Evolutionary conservation across 2,888 invertebrate species (phyloP).

Genomic region (Branchinecta sandiegonensis): DNA sequence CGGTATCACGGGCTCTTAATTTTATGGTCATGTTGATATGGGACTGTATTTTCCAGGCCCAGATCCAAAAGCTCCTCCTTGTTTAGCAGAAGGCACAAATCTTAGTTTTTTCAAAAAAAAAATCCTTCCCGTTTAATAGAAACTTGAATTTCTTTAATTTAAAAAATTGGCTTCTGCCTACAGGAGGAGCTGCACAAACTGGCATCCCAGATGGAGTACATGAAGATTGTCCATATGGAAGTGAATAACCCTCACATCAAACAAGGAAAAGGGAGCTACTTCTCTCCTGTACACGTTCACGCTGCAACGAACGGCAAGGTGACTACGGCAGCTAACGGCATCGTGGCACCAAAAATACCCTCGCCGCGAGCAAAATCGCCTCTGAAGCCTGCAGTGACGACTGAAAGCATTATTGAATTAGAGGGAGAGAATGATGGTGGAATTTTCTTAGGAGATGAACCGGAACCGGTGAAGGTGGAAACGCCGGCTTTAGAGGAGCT

Average conservation of each 20-base stretch:
- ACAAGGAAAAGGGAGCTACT: slow-evolving; percentile 66
- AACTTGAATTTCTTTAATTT: too few species aligned
- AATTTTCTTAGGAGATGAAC: background rate
- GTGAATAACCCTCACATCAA: slow-evolving; percentile 77
- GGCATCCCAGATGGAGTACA: slow-evolving; percentile 79
- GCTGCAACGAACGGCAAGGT: background rate
- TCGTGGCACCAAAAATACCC: background rate
- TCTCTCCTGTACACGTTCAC: slow-evolving; percentile 33
- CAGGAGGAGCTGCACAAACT: slow-evolving; percentile 81
- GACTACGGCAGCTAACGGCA: background rate
- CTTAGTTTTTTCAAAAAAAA: too few species aligned
- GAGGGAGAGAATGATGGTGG: background rate
- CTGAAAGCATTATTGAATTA: background rate
- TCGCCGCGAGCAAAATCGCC: background rate
- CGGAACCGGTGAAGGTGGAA: background rate
- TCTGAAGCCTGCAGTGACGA: background rate
- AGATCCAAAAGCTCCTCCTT: slow-evolving; percentile 23
- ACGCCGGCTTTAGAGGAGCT: background rate
- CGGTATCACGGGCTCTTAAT: too few species aligned
- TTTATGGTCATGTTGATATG: too few species aligned
- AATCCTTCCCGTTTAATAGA: too few species aligned
- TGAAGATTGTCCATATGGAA: slow-evolving; percentile 88
- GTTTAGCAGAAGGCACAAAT: slow-evolving; percentile 10
- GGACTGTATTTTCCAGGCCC: slow-evolving; percentile 19
- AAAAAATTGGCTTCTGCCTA: slow-evolving; percentile 25